These are phyloP conservation scores for Stegostoma tigrinum DNA, from an alignment of 2,113 vertebrate genomes.

Conservation along the genomic window DNA sequence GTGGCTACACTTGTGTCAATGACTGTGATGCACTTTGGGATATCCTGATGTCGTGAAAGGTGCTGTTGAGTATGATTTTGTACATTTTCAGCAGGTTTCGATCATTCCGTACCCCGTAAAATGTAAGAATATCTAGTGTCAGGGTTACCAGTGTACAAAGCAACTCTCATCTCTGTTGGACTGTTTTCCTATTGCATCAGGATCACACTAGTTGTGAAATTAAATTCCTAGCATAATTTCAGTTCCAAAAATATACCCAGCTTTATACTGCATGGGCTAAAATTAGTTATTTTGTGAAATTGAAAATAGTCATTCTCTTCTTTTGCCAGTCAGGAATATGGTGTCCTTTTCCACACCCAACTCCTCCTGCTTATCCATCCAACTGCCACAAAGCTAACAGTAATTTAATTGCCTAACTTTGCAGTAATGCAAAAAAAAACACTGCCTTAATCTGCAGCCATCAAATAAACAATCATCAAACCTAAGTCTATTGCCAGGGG, in stretches of 20 bases:
- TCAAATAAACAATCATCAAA: constrained; percentile 20
- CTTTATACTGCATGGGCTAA: not conserved
- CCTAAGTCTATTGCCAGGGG: not conserved
- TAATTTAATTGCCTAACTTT: not conserved
- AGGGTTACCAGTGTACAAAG: not conserved
- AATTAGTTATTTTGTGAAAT: not conserved
- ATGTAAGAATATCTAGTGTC: not conserved
- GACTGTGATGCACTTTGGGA: too few relatives aligned
- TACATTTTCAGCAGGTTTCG: not conserved
- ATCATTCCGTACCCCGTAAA: not conserved
- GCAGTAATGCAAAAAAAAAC: not conserved
- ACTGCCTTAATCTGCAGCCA: constrained; percentile 8
- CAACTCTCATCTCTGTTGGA: not conserved
- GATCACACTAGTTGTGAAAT: not conserved
- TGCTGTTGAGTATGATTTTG: not conserved
- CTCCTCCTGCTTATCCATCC: not conserved
- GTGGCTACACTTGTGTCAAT: too few relatives aligned
- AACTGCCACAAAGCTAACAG: not conserved
- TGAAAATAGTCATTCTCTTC: not conserved
- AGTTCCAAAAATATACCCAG: not conserved
- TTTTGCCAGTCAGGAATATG: not conserved
- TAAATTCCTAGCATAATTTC: not conserved
- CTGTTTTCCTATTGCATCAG: not conserved
- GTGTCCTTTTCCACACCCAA: not conserved
- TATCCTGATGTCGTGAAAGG: not conserved